phyloP scores from a whole-genome alignment of 2,113 vertebrate genomes.

The Coptodon rendalli region DNA sequence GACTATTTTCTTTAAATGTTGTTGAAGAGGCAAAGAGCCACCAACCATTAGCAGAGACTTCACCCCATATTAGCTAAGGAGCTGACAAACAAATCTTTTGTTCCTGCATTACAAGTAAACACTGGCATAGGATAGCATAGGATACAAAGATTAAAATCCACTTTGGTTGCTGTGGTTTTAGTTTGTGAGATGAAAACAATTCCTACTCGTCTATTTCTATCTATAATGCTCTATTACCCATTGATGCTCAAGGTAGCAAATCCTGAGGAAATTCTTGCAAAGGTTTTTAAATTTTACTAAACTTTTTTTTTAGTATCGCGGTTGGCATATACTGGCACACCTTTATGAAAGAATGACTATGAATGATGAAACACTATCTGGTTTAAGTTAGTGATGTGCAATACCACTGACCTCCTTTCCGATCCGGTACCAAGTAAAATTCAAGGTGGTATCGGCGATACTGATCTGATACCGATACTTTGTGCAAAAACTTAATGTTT shows the following conservation, averaged over 20 bases:
- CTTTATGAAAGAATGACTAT: background rate
- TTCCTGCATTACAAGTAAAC: background rate
- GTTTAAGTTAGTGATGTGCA: background rate
- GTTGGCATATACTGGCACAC: background rate
- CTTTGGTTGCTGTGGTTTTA: background rate
- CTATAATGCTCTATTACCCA: background rate
- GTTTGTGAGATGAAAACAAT: background rate
- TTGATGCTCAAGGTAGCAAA: background rate
- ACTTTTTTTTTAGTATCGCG: background rate
- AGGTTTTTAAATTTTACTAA: background rate
- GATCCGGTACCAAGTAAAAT: too few relatives aligned
- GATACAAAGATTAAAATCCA: background rate
- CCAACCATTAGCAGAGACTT: background rate
- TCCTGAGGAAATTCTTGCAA: background rate
- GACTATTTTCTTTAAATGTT: background rate
- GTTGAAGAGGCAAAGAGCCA: background rate
- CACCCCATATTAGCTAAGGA: background rate
- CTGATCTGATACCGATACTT: too few relatives aligned
- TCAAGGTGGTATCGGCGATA: too few relatives aligned
- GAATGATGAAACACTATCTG: background rate
- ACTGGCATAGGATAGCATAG: background rate
- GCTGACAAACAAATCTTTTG: background rate
- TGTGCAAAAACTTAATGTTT: too few relatives aligned
- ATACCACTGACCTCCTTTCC: too few relatives aligned
- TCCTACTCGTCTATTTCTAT: background rate